Base-by-base conservation (phyloP, 2,797 vertebrate genomes). In the Chromobotia macracanthus region DNA sequence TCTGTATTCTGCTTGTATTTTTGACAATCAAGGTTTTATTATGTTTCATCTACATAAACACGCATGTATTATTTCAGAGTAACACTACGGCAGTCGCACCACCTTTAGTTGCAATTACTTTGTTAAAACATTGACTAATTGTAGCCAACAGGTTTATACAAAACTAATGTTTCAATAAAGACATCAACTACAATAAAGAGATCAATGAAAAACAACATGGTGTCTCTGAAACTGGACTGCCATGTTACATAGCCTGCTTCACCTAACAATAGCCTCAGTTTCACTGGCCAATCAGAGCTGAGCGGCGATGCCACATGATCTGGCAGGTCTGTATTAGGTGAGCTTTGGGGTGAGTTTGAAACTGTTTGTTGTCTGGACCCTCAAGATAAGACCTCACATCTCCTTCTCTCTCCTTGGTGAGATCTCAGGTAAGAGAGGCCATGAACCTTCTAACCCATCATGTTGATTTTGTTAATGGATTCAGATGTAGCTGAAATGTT, bases 131-230 rank as follows among this genome's bases (percentile, higher is more conserved):
- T n/a, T n/a, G n/a, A 92, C 88, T 86, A 90, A 94, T 87, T 92
- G 85, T 91, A 92, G 89, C 79, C 83, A 83, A 89, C 89, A 84
- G 88, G 87, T 94, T 93, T 91, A 92, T 95, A 93, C 91, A 91
- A 93, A 93, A 87, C 77, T 53, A 90, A 92, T 92, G 90, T 94
- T 94, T 90, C 85, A 94, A 91, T 89, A 90, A 91, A 91, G 93
- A 94, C 93, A 93, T 91, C 93, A 93, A 93, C 93, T 93, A 95
- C 94, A 99, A 98, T 99, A 98, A 99, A 98, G 93, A 92, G 91
- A 94, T 86, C 94, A 82, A 94, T 93, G 91, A 94, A 72, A 74
- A 79, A 66, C 28, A 55, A 23, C 82, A 83, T 83, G 35, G 23
- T 7, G 21, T 35, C 80, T 85, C 63, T 23, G 28, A 28, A 28